These are phyloP conservation scores for Nomada lathburiana DNA, from an alignment of 2,888 invertebrate species.

Conservation along the genomic window DNA sequence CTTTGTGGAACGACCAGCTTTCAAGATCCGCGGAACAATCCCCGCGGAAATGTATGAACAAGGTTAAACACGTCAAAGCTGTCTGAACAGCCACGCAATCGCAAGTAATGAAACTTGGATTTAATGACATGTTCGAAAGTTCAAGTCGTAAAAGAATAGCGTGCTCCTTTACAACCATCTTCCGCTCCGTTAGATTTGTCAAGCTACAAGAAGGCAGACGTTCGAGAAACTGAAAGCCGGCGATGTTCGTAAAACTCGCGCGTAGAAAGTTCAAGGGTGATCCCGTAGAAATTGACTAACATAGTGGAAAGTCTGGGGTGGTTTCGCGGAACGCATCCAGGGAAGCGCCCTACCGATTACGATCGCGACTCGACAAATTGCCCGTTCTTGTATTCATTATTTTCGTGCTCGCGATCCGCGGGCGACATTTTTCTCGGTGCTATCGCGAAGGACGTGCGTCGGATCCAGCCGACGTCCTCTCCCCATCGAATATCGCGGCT, in stretches of 20 bases:
- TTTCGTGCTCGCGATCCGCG: slow-evolving; percentile 20
- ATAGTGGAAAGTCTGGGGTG: not conserved
- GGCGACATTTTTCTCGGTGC: slow-evolving; percentile 53
- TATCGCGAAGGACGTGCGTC: slow-evolving; percentile 53
- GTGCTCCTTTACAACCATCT: too few species aligned
- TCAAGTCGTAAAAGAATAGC: not conserved
- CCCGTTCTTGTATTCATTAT: slow-evolving; percentile 51
- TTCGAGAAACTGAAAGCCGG: not conserved
- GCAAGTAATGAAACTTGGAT: not conserved
- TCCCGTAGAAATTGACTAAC: too few species aligned
- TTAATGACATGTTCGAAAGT: slow-evolving; percentile 1
- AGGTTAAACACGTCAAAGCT: not conserved
- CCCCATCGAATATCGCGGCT: slow-evolving; percentile 36
- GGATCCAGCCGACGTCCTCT: slow-evolving; percentile 15
- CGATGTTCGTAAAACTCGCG: not conserved
- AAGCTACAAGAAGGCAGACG: not conserved
- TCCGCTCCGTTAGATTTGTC: not conserved
- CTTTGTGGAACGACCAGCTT: slow-evolving; percentile 7
- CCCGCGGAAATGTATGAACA: not conserved
- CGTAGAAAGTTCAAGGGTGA: not conserved
- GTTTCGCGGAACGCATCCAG: slow-evolving; percentile 20
- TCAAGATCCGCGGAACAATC: not conserved
- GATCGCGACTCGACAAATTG: slow-evolving; percentile 50
- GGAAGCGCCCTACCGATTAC: slow-evolving; percentile 3
- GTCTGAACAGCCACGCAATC: not conserved